Conservation (phyloP, 2,797 vertebrate genomes). For the Vespertilio murinus region DNA sequence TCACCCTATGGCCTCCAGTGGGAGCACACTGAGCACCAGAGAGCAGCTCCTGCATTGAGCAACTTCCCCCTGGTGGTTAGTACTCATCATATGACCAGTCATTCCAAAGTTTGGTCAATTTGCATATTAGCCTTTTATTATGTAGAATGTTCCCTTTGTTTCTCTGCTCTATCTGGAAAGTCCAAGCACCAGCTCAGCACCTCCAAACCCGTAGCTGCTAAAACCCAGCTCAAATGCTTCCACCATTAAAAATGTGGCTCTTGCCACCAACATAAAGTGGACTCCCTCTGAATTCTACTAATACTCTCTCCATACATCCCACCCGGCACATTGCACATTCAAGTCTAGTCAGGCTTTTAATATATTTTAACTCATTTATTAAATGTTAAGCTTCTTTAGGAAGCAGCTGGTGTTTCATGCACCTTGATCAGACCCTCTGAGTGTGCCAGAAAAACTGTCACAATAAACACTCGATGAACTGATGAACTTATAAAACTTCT, state of each 20-base stretch:
- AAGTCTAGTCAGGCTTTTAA: background rate
- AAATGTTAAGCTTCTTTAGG: background rate
- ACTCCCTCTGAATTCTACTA: background rate
- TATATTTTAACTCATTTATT: background rate
- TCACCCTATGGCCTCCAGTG: too few species aligned
- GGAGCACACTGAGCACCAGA: too few species aligned
- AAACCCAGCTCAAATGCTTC: background rate
- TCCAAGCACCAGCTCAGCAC: background rate
- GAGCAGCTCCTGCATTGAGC: too few species aligned
- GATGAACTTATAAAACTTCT: background rate
- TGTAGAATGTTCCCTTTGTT: background rate
- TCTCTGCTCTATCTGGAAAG: background rate
- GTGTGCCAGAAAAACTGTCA: background rate
- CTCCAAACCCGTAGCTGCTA: background rate
- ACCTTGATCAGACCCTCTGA: background rate
- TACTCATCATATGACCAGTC: too few species aligned
- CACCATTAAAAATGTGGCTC: background rate
- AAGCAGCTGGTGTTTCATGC: background rate
- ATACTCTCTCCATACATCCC: background rate
- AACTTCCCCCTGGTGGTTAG: too few species aligned
- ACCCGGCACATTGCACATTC: background rate
- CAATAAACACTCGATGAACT: background rate
- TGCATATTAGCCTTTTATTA: too few species aligned
- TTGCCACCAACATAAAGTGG: background rate
- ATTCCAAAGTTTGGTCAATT: too few species aligned